Percentiles rank a stretch among this genome's conserved stretches.
phyloP scores from a whole-genome alignment of 2,888 invertebrate species.

The Acronicta aceris region DNA sequence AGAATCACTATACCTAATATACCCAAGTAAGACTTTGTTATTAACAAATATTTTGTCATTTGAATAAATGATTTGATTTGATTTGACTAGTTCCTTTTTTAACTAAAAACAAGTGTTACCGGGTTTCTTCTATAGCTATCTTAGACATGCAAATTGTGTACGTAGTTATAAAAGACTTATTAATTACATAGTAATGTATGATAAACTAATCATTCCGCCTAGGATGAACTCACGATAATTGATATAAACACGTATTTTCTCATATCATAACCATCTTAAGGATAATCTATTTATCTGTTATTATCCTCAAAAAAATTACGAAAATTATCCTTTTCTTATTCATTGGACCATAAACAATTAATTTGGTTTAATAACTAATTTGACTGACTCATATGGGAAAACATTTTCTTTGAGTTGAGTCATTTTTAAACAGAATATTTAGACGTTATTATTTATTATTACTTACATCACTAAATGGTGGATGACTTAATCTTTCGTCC shows the following conservation, averaged over 20 bases:
- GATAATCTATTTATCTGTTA: slow-evolving; percentile 32
- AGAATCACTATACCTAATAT: no score
- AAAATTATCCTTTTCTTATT: slow-evolving; percentile 1
- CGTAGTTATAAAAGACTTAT: slow-evolving; percentile 15
- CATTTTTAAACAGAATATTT: background rate
- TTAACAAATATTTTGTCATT: no score
- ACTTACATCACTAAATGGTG: no score
- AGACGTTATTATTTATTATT: no score
- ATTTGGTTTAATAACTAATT: background rate
- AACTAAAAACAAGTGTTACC: background rate
- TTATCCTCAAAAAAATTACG: slow-evolving; percentile 17
- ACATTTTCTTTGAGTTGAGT: background rate
- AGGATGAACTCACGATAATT: slow-evolving; percentile 43
- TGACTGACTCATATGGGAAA: background rate
- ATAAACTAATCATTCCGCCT: slow-evolving; percentile 24
- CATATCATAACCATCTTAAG: slow-evolving; percentile 21
- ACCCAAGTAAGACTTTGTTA: no score
- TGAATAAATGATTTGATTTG: no score
- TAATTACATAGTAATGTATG: slow-evolving; percentile 12
- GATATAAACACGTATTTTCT: slow-evolving; percentile 27
- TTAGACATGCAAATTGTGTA: background rate
- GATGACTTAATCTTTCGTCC: no score
- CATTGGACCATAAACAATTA: background rate
- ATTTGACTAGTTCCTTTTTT: no score
- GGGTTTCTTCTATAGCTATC: background rate